Evolutionary conservation across 1,140 invertebrate species (phyloP), one percentile per base, ranked within the genome.

Genomic region (Aphelinus certus): DNA sequence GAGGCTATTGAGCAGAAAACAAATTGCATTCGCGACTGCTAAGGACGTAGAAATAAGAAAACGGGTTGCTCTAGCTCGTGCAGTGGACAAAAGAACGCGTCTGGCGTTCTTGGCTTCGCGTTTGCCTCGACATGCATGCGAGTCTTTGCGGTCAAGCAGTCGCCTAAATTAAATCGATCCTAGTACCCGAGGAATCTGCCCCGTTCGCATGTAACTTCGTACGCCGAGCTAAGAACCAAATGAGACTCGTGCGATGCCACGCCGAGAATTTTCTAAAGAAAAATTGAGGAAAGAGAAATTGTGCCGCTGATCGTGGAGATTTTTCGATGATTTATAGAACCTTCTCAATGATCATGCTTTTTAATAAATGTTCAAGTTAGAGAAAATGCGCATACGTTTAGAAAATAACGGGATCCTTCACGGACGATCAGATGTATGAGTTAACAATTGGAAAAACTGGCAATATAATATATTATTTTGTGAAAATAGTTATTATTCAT

Each of bases 81-180:
- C 61, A 45, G 7, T 7, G 61, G 5, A 7, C 2, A 63, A 63
- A 9, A 47, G 45, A 55, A 56, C 2, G 43, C 45, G n/a, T 26
- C 26, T 26, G 26, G 26, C 42, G 7, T 58, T 58, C 66, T 68
- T 68, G 53, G 2, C 10, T 58, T 47, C 43, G 26, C 48, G 46
- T 4, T 58, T 42, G 9, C 2, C 10, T 26, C 9, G 43, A 58
- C 46, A 48, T 48, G 46, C 51, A 48, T 43, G 51, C 46, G 48
- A 48, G 66, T 26, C 55, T 68, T 9, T 57, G 55, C 46, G 66
- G 66, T 68, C 55, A 68, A 68, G 66, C 56, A 56, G 66, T 68
- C 45, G 70, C 75, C 71, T 68, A 71, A 71, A 76, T 72, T 76
- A 76, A 76, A 76, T 63, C 70, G 64, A 76, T 76, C 60, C 67